Conservation (phyloP, 92 coral and sea anemone species). For the Montipora capitata region DNA sequence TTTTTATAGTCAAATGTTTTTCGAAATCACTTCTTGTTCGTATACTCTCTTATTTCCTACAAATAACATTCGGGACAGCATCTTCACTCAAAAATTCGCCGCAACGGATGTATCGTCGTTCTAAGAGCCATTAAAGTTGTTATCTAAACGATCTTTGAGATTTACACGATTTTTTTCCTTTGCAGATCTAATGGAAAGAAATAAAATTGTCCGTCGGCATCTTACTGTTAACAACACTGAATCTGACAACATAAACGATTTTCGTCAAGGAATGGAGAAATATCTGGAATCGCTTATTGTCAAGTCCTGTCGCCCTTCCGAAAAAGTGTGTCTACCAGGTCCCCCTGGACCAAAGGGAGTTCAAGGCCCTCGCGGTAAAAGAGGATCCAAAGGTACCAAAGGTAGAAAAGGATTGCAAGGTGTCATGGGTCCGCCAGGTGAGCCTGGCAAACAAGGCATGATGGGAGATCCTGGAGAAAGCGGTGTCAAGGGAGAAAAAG, state of each 20-base stretch:
- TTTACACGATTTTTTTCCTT: neutral
- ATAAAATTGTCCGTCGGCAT: slow-evolving; percentile 4
- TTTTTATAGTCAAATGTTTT: no score
- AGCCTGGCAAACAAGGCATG: slow-evolving; percentile 45
- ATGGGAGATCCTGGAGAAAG: slow-evolving; percentile 35
- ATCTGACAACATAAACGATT: neutral
- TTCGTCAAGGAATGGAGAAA: neutral
- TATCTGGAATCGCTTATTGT: neutral
- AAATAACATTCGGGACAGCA: no score
- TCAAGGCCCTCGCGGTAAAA: slow-evolving; percentile 33
- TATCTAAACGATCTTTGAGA: no score
- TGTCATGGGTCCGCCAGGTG: slow-evolving; percentile 32
- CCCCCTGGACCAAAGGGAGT: slow-evolving; percentile 3
- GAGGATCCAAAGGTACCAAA: slow-evolving; percentile 24
- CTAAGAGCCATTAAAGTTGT: no score
- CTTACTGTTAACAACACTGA: neutral
- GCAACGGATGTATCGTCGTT: no score
- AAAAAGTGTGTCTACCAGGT: slow-evolving; percentile 24
- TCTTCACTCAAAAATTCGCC: no score
- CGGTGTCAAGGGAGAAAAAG: slow-evolving; percentile 42
- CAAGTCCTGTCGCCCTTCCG: slow-evolving; percentile 4
- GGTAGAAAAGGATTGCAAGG: slow-evolving; percentile 50
- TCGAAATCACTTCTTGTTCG: no score
- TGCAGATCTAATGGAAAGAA: neutral
- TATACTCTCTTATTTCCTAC: no score